These are phyloP conservation scores for Tolmerus cingulatus DNA, from an alignment of 2,888 invertebrate species.

Conservation along the genomic window DNA sequence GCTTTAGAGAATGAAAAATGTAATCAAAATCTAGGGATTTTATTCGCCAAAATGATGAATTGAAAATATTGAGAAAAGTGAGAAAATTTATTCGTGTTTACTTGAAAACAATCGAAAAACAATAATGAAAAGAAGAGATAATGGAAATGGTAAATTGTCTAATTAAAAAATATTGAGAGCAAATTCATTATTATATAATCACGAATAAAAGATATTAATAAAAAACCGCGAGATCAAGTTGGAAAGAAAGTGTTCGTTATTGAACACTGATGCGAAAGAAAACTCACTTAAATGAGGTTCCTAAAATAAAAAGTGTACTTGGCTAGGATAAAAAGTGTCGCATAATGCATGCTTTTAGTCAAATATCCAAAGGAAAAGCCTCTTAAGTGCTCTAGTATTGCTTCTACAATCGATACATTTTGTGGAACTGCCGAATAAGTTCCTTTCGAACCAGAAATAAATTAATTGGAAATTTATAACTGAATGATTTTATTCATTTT, in stretches of 20 bases:
- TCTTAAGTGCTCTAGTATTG: neutral
- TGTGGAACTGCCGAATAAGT: neutral
- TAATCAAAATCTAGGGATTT: neutral
- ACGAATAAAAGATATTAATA: neutral
- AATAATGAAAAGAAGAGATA: neutral
- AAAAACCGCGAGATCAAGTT: neutral
- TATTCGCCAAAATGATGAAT: neutral
- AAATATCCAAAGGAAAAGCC: neutral
- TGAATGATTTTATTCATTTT: neutral
- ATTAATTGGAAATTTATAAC: conserved; percentile 33
- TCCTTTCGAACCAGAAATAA: neutral
- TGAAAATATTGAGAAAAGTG: neutral
- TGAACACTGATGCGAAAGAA: neutral
- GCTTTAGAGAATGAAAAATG: neutral
- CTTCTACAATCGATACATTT: neutral
- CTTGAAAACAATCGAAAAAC: neutral
- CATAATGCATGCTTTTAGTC: neutral
- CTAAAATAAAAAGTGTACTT: neutral
- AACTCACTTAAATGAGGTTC: neutral
- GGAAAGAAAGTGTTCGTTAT: neutral
- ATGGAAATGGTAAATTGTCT: neutral
- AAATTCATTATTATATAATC: neutral
- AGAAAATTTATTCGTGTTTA: neutral
- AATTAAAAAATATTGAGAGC: neutral
- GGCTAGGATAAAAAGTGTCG: neutral